Percentiles rank a stretch among this genome's conserved stretches.
Conservation (phyloP, 1,140 invertebrate species). For the Bicyclus anynana region DNA sequence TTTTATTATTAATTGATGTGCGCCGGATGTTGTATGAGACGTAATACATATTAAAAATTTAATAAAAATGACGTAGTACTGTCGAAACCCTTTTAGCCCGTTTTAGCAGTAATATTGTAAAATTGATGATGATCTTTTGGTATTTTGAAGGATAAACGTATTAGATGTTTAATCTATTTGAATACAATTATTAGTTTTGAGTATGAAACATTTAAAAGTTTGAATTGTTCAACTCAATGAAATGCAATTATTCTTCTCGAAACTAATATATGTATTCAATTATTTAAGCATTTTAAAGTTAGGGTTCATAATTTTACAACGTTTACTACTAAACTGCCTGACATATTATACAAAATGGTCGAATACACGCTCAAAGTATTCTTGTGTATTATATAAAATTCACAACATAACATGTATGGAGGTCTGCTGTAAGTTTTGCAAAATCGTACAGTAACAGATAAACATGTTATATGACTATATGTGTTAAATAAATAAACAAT, state of each 20-base stretch:
- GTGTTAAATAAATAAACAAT: too few species aligned
- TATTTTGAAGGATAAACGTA: background rate
- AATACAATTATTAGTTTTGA: background rate
- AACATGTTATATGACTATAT: background rate
- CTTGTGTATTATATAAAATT: constrained; percentile 1
- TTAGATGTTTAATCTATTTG: background rate
- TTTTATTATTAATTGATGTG: background rate
- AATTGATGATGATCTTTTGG: background rate
- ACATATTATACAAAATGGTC: constrained; percentile 1
- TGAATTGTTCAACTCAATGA: too few species aligned
- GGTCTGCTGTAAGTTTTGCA: background rate
- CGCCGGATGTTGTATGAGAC: background rate
- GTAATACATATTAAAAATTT: background rate
- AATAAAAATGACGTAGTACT: background rate
- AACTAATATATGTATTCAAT: background rate
- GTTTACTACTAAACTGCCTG: background rate
- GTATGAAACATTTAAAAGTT: background rate
- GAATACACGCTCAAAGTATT: constrained; percentile 13
- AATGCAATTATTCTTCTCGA: background rate
- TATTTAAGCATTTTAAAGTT: background rate
- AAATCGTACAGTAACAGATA: background rate
- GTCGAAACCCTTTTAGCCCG: background rate
- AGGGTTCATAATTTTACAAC: background rate
- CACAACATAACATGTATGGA: constrained; percentile 7
- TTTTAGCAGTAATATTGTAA: constrained; percentile 7